Base-by-base conservation (phyloP, 2,113 vertebrate genomes). In the Haemorhous mexicanus region DNA sequence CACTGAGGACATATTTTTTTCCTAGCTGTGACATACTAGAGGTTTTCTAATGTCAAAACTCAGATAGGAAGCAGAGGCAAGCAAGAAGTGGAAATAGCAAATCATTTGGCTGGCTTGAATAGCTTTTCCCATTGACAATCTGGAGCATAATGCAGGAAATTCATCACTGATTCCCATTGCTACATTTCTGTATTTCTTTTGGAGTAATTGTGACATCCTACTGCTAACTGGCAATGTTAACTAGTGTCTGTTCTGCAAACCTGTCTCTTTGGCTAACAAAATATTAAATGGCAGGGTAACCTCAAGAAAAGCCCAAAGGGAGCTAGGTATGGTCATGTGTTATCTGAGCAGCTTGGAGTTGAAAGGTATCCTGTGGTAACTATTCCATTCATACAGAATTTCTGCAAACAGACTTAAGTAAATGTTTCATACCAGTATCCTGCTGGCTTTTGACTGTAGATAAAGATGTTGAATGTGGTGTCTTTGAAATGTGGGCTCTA, bases 301-400 rank as follows among this genome's bases (percentile, higher is more conserved):
- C 94, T 97, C 95, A 87, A 96, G 96, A 93, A 97, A 97, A 96
- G 88, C 84, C 97, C 94, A 94, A 97, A 97, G 95, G 93, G 96
- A 97, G 72, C 61, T 87, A 84, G 94, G 86, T 95, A 92, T 94
- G 95, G 63, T 97, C 96, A 87, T 91, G 77, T 7, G 56, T 97
- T 97, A 95, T 92, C 70, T 85, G 96, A 97, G 96, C 92, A 97
- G 96, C 82, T 98, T 97, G 97, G 79, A 97, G 90, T 97, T 98
- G 97, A 98, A 97, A 98, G 96, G 86, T 95, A 93, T 96, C 92
- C 95, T 97, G 96, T 87, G 93, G 96, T 96, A 98, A 96, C 97
- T 95, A 68, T 98, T 97, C 95, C 90, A 96, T 98, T 98, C 97
- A 95, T 93, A 97, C 46, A 79, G 79, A 97, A 96, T 97, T 97